phyloP scores from a whole-genome alignment of 2,113 vertebrate genomes.

The Tauraco erythrolophus region DNA sequence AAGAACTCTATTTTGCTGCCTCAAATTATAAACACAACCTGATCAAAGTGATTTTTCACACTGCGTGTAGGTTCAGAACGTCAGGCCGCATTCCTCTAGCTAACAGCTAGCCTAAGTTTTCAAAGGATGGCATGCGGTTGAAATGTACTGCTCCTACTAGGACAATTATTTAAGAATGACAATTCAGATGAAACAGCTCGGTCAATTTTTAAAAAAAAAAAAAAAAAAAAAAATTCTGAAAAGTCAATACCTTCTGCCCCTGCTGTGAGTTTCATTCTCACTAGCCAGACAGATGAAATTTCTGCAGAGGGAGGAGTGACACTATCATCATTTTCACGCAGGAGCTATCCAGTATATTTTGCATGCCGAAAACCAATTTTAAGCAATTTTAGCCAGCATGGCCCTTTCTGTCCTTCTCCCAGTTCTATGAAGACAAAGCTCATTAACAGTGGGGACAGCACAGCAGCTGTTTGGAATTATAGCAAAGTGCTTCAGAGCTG shows the following conservation, averaged over 20 bases:
- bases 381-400: background rate
- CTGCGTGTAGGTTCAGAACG: background rate
- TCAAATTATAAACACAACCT: conserved; percentile 47
- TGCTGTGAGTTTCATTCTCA: conserved; percentile 17
- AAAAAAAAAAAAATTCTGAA: background rate
- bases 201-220: background rate
- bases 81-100: background rate
- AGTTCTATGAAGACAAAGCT: background rate
- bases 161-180: conserved; percentile 24
- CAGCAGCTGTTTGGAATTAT: background rate
- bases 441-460: conserved; percentile 5
- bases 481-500: background rate
- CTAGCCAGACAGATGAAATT: conserved; percentile 6
- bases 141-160: background rate
- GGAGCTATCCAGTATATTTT: conserved; percentile 23
- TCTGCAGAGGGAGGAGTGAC: background rate
- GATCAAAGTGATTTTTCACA: conserved; percentile 46
- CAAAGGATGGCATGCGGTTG: background rate
- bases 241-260: conserved; percentile 7
- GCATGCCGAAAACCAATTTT: conserved; percentile 15
- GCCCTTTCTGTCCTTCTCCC: background rate
- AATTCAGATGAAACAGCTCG: conserved; percentile 3
- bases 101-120: conserved; percentile 5
- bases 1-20: conserved; percentile 28
- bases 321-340: background rate